Base-by-base conservation (phyloP, 2,113 vertebrate species). In the Elanus axillaris region DNA sequence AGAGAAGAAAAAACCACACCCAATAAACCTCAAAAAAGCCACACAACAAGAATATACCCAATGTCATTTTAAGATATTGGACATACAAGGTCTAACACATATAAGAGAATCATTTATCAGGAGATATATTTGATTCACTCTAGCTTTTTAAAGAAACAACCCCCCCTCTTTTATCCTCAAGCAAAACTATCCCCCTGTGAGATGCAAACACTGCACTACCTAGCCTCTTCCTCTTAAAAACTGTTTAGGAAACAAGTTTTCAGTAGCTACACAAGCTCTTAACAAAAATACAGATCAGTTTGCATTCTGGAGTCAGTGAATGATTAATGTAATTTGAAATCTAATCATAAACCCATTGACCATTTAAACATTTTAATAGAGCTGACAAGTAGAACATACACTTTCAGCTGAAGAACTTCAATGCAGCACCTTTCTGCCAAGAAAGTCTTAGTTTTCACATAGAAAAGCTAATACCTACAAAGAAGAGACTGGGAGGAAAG, bases 251-350 rank as follows among this genome's bases (percentile, higher is more conserved):
- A 88, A 83, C 20, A 74, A 64, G 32, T 76, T 91, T 84, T 63
- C 80, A 78, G 48, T 38, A 93, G 60, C 53, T 88, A 67, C 8
- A 47, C 16, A 82, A 71, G 53, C 43, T 85, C 43, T 82, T 69
- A 95, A 86, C 21, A 84, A 94, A 96, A 95, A 73, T 34, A 87
- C 29, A 87, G 20, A 64, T 58, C 29, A 13, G 34, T 53, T 55
- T 76, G 55, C 3, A 0, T 95, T 88, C 40, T 79, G n/a, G 32
- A 94, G 21, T 50, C 60, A 53, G 36, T 76, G 64, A 94, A 82
- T 55, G 62, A 92, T 68, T 90, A 75, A 90, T 74, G 60, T 58
- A 5, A 91, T 90, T 67, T 96, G 88, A 90, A 95, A 95, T 78
- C 47, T 87, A 86, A 95, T 94, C 34, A 95, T 85, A 93, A 97